Evolutionary conservation across 1,140 invertebrate genomes (phyloP).

Genomic region (Asbolus verrucosus): DNA sequence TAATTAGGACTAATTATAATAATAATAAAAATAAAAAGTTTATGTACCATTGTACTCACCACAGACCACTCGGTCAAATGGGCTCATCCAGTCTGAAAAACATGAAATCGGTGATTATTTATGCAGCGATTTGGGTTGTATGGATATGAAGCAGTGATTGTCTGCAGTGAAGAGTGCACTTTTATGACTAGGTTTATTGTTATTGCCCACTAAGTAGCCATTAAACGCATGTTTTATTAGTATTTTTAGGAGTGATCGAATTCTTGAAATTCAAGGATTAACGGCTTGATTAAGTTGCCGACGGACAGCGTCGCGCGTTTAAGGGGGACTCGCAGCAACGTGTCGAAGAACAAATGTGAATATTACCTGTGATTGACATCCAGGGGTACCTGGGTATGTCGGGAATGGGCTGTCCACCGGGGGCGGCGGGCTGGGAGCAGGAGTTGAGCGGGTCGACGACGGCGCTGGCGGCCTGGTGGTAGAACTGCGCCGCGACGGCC

Average conservation of each 20-base stretch:
- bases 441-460: conserved; percentile 75
- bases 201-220: conserved; percentile 61
- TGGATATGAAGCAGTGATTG: conserved; percentile 11
- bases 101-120: conserved; percentile 18
- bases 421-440: conserved; percentile 73
- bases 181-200: conserved; percentile 62
- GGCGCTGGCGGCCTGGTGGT: conserved; percentile 82
- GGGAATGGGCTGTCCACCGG: conserved; percentile 80
- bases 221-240: conserved; percentile 61
- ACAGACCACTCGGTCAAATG: conserved; percentile 90
- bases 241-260: conserved; percentile 48
- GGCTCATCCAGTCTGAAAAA: conserved; percentile 91
- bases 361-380: conserved; percentile 98
- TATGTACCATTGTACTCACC: conserved; percentile 86
- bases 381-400: conserved; percentile 94
- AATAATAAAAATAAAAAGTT: conserved; percentile 66
- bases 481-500: conserved; percentile 87
- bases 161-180: conserved; percentile 48
- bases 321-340: background rate
- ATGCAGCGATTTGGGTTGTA: no score
- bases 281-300: conserved; percentile 41
- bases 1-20: conserved; percentile 52
- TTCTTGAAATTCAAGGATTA: conserved; percentile 26
- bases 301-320: conserved; percentile 26
- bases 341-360: no score